phyloP scores from a whole-genome alignment of 2,797 vertebrate genomes.

The Nothura maculosa region DNA sequence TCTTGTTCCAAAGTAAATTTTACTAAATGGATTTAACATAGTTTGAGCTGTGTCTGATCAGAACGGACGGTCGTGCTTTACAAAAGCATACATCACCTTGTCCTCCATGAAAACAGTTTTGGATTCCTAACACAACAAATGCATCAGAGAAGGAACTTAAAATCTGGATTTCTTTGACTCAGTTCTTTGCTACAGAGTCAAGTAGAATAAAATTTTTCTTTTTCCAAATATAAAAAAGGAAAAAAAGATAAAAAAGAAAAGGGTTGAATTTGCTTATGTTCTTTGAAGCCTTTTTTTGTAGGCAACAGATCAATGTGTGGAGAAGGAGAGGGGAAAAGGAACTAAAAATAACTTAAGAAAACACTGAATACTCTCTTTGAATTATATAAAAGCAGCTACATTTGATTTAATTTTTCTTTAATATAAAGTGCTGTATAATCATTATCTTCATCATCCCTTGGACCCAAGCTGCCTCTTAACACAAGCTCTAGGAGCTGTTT shows the following conservation, averaged over 20 bases:
- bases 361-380: slow-evolving; percentile 56
- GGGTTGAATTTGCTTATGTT: background rate
- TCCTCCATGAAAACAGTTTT: background rate
- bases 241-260: slow-evolving; percentile 38
- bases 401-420: slow-evolving; percentile 67
- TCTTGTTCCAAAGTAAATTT: background rate
- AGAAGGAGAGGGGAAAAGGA: slow-evolving; percentile 22
- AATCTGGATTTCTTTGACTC: background rate
- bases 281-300: slow-evolving; percentile 71
- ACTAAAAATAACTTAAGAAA: slow-evolving; percentile 59
- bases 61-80: background rate
- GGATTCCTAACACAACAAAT: background rate
- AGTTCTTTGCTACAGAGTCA: background rate
- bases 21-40: background rate
- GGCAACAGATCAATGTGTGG: slow-evolving; percentile 21
- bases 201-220: background rate
- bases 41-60: background rate
- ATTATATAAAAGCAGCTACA: slow-evolving; percentile 70
- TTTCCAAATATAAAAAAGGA: background rate
- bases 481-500: background rate
- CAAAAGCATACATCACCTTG: background rate
- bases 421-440: slow-evolving; percentile 58
- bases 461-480: background rate
- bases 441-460: background rate
- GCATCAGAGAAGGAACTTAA: background rate